Evolutionary conservation across 2,113 vertebrate species (phyloP), one percentile per base, ranked within the genome.

Genomic region (Chrysemys picta): DNA sequence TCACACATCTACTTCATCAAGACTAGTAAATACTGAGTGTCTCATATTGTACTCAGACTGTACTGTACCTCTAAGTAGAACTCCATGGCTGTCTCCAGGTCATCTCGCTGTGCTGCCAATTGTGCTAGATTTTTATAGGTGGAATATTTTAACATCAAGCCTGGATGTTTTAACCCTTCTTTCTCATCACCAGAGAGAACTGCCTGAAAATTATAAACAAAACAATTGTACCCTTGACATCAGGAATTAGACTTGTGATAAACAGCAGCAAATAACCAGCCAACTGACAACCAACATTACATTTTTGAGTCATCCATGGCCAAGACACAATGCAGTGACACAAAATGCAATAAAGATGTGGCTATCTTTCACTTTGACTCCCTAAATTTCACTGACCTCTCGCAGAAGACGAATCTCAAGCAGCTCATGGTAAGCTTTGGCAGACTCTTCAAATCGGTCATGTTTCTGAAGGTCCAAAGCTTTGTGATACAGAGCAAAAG

Each of bases 401-500:
- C 99, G 98, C 89, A 99, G 98, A 82, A 99, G 98, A 24, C 99
- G 99, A 0, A 99, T 99, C 97, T 99, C 99, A 78, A 99, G 98
- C 4, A 99, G 99, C 87, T 99, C 99, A 89, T 99, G 99, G 93
- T 99, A 99, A 82, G 99, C 99, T 93, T 98, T 99, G 82, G 99
- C 98, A 22, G 99, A 99, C 59, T 99, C 99, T 69, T 99, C 99
- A 97, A 99, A 99, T 59, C 98, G 98, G 97, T 99, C 99, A 29
- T 99, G 99, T 91, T 99, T 99, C 97, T 99, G 99, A 82, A 99
- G 99, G 97, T 99, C 99, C 97, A 99, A 97, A 59, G 99, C 99
- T 97, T 99, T 99, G 97, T 99, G 99, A 87, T 99, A 99, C 76
- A 99, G 97, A 89, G 99, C 99, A 98, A 99, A 99, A 9, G 99